These are phyloP conservation scores for Struthidea cinerea DNA, from an alignment of 2,113 vertebrate species.

Conservation along the genomic window DNA sequence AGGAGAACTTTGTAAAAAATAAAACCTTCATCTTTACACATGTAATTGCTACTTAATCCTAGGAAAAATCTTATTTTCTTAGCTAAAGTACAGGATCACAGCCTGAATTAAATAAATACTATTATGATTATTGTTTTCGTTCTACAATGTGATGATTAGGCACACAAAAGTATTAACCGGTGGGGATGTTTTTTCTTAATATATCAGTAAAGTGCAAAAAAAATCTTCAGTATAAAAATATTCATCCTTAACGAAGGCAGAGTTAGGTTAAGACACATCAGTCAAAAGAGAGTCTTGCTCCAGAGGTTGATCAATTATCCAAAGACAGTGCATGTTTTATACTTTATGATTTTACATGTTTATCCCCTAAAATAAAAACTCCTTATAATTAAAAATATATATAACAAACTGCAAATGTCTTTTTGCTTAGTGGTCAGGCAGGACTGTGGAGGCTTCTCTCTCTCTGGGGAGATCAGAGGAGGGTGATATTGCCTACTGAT, in stretches of 20 bases:
- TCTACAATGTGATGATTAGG: not conserved
- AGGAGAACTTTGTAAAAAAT: not conserved
- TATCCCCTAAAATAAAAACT: not conserved
- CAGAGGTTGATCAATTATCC: not conserved
- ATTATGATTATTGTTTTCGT: not conserved
- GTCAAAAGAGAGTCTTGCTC: not conserved
- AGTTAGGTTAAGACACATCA: not conserved
- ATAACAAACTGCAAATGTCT: not conserved
- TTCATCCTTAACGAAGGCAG: not conserved
- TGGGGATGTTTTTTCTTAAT: not conserved
- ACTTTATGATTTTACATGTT: not conserved
- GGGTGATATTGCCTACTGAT: not conserved
- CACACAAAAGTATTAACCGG: not conserved
- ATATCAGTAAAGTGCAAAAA: not conserved
- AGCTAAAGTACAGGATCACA: not conserved
- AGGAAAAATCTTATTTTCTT: not conserved
- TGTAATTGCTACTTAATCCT: not conserved
- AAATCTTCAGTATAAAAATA: not conserved
- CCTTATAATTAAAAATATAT: not conserved
- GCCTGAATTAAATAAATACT: not conserved
- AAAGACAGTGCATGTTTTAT: not conserved
- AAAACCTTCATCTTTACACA: not conserved
- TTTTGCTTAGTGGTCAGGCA: not conserved
- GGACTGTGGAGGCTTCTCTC: not conserved
- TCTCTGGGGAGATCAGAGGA: not conserved